Percentiles rank a stretch among this genome's conserved stretches.
phyloP scores from a whole-genome alignment of 2,113 vertebrate species.

The Trinectes maculatus region DNA sequence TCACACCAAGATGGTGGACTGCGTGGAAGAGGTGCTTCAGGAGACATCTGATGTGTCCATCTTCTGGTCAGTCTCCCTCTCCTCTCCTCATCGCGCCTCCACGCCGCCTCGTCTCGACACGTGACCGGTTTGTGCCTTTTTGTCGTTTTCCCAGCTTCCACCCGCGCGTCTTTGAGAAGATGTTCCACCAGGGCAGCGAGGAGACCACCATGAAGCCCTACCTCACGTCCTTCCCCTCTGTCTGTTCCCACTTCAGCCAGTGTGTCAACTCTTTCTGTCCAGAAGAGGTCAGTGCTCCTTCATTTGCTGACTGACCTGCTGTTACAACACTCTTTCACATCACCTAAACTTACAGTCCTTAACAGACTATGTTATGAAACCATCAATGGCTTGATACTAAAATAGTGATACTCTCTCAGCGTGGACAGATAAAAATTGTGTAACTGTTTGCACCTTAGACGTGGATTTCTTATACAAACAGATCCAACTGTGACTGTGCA shows the following conservation, averaged over 20 bases:
- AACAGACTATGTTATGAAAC: too few species aligned
- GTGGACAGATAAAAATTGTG: too few species aligned
- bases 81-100: not conserved
- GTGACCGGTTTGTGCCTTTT: not conserved
- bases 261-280: slow-evolving; percentile 88
- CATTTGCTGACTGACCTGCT: not conserved
- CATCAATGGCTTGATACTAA: too few species aligned
- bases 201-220: slow-evolving; percentile 85
- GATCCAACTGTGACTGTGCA: too few species aligned
- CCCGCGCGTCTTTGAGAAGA: slow-evolving; percentile 87
- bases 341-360: too few species aligned
- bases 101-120: not conserved
- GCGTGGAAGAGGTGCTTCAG: slow-evolving; percentile 80
- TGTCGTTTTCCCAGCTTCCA: slow-evolving; percentile 84
- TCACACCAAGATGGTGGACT: slow-evolving; percentile 91
- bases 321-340: too few species aligned
- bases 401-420: too few species aligned
- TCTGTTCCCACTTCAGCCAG: slow-evolving; percentile 86
- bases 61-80: slow-evolving; percentile 82
- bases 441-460: not conserved
- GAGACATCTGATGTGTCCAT: slow-evolving; percentile 89
- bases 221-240: slow-evolving; percentile 86
- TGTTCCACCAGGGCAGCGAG: slow-evolving; percentile 85
- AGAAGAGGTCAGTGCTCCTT: slow-evolving; percentile 89
- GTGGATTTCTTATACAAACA: not conserved